phyloP scores from a whole-genome alignment of 2,113 vertebrate species.

The Siniperca knerii region DNA sequence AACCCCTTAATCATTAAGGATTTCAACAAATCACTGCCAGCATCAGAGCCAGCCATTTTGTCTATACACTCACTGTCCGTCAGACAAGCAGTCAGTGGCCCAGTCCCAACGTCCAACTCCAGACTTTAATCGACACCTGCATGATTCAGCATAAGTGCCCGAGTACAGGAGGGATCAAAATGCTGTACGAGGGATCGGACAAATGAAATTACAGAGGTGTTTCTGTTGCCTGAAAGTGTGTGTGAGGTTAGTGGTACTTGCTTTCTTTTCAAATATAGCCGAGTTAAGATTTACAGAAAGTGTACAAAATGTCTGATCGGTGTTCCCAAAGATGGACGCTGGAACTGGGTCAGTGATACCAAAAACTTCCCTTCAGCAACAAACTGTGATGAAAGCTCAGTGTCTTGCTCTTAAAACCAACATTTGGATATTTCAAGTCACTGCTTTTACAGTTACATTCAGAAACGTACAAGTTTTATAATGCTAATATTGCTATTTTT shows the following conservation, averaged over 20 bases:
- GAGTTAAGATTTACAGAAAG: not conserved
- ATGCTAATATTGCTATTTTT: conserved; percentile 35
- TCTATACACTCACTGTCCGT: conserved; percentile 7
- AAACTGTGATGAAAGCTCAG: conserved; percentile 17
- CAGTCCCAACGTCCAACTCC: conserved; percentile 12
- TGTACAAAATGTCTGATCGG: not conserved
- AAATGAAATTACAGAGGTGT: not conserved
- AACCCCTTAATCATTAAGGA: conserved; percentile 55
- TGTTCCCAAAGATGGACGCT: not conserved
- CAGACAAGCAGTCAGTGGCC: conserved; percentile 11
- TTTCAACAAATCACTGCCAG: conserved; percentile 62
- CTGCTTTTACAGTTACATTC: conserved; percentile 48
- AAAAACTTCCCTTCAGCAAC: conserved; percentile 19
- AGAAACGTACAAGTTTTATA: conserved; percentile 17
- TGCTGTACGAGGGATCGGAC: not conserved
- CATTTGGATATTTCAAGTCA: conserved; percentile 47
- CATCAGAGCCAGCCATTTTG: conserved; percentile 48
- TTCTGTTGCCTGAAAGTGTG: not conserved
- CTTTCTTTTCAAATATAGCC: not conserved
- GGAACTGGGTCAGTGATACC: conserved; percentile 37
- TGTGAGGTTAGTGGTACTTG: not conserved
- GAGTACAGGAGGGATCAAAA: not conserved
- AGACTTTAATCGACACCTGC: not conserved
- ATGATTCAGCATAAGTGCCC: not conserved
- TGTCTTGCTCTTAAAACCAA: conserved; percentile 56